Evolutionary conservation across 1,140 invertebrate genomes (phyloP).

Genomic region (Diploscapter pachys): DNA sequence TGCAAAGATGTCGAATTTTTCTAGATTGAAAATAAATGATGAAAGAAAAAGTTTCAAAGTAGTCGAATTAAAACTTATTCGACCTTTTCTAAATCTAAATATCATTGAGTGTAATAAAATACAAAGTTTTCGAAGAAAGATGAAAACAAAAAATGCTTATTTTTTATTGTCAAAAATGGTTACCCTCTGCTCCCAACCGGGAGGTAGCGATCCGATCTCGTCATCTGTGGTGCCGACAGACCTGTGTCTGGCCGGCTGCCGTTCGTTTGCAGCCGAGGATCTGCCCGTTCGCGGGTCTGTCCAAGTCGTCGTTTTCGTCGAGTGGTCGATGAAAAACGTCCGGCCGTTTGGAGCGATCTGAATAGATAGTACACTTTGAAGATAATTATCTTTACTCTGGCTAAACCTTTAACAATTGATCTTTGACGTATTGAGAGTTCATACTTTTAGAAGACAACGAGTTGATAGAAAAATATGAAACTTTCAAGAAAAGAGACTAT

Average conservation of each 20-base stretch:
- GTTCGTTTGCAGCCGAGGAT: neutral
- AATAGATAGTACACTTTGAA: conserved; percentile 60
- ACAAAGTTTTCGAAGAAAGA: too few relatives aligned
- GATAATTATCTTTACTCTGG: conserved; percentile 67
- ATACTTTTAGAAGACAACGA: too few relatives aligned
- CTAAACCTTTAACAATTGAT: neutral
- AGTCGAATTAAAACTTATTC: too few relatives aligned
- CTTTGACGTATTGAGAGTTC: too few relatives aligned
- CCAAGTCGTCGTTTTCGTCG: conserved; percentile 84
- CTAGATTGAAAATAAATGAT: too few relatives aligned
- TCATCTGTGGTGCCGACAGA: conserved; percentile 65
- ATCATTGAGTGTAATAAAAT: too few relatives aligned
- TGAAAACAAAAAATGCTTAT: too few relatives aligned
- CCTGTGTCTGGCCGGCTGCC: conserved; percentile 50
- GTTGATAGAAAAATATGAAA: too few relatives aligned
- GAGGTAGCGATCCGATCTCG: conserved; percentile 83
- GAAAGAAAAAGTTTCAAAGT: too few relatives aligned
- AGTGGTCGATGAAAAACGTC: conserved; percentile 90
- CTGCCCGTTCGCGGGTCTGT: conserved; percentile 37
- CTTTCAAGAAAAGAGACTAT: too few relatives aligned
- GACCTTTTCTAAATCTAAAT: too few relatives aligned
- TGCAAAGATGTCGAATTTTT: too few relatives aligned
- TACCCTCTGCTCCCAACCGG: conserved; percentile 90
- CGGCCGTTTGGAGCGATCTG: conserved; percentile 86
- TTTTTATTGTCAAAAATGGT: neutral